Evolutionary conservation across 2,888 invertebrate species (phyloP), one percentile per base, ranked within the genome.

Genomic region (Catocala fraxini): DNA sequence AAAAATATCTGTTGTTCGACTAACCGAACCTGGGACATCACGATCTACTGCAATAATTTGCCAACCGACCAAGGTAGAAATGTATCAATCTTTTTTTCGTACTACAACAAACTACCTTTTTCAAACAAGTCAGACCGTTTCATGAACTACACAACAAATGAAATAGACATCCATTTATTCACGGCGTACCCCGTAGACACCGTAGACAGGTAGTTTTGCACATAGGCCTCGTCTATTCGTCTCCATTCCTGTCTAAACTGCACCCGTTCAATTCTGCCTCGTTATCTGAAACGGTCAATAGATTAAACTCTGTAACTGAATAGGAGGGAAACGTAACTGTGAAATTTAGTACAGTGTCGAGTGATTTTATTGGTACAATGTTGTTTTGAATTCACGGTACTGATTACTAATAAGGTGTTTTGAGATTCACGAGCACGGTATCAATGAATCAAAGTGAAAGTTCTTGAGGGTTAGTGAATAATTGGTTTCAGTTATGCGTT

Each of bases 271-370:
- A 52, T 59, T 41, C 46, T 10, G 33, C 15, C 39, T 52, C 34
- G 53, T 53, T 59, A 46, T 34, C 46, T 42, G 52, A 53, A 52
- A 48, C 39, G 52, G 42, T 33, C 41, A 53, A 53, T 53, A 42
- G 47, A 59, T 47, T 53, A 47, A 53, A 59, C 46, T 58, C 41
- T 53, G 53, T 45, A 52, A 53, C 34, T 48, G 46, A 58, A 56
- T 49, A 43, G 25, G 13, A 9, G 25, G 25, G 25, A 34, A 42
- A 42, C 11, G 52, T 10, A 39, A 13, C 12, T 15, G 12, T 10
- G 10, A 55, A 55, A 55, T 55, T 55, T 46, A 55, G 15, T 46
- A 46, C 9, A 13, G 45, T 6, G 6, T 6, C 45, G 6, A 13
- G 6, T 13, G 45, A 45, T 13, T 45, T 45, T 45, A 45, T 45